phyloP scores from a whole-genome alignment of 2,797 vertebrate species.

The Poecilia velifera region DNA sequence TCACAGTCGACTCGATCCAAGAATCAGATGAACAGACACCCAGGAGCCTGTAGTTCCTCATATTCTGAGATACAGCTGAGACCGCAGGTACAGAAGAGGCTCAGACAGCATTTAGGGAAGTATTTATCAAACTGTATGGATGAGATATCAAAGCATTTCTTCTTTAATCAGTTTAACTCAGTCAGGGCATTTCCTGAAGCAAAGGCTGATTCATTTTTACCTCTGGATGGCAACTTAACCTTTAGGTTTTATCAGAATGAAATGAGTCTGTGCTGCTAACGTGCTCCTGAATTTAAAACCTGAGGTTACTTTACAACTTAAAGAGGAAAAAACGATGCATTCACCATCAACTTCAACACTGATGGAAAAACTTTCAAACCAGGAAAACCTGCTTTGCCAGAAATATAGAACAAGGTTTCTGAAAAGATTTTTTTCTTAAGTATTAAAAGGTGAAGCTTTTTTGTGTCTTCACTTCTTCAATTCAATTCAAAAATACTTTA shows the following conservation, averaged over 20 bases:
- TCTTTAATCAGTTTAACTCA: background rate
- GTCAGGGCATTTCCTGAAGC: background rate
- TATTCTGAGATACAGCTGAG: background rate
- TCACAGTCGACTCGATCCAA: background rate
- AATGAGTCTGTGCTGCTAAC: background rate
- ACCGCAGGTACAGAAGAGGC: background rate
- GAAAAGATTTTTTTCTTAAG: background rate
- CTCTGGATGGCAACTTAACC: background rate
- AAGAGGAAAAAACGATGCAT: background rate
- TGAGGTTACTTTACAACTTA: background rate
- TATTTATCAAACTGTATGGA: background rate
- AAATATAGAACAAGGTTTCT: background rate
- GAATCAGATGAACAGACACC: background rate
- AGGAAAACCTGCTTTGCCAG: background rate
- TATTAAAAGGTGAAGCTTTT: background rate
- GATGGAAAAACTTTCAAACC: background rate
- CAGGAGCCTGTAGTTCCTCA: background rate
- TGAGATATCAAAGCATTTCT: background rate
- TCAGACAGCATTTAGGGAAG: background rate
- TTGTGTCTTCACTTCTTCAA: background rate
- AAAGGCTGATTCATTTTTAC: background rate
- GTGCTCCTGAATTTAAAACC: background rate
- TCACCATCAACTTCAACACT: background rate
- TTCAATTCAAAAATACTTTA: background rate
- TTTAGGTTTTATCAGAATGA: background rate